Evolutionary conservation across 2,888 invertebrate species (phyloP).

Genomic region (Cataglyphis livida): DNA sequence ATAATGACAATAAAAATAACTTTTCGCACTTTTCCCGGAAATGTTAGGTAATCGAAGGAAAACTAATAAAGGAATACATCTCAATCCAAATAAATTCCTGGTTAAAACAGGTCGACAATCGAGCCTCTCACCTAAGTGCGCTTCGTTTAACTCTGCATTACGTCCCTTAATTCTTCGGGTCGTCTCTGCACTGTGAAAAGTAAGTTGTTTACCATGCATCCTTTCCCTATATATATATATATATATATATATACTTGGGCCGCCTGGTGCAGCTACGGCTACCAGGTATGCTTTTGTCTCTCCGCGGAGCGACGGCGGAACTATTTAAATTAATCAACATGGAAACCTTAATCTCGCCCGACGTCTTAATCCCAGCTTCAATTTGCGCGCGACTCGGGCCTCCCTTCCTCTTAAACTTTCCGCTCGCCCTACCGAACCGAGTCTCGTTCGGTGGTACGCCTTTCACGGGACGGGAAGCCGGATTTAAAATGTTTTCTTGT

Average conservation of each 20-base stretch:
- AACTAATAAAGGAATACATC: slow-evolving; percentile 2
- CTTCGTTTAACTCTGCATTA: slow-evolving; percentile 67
- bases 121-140: slow-evolving; percentile 39
- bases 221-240: slow-evolving; percentile 39
- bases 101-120: slow-evolving; percentile 27
- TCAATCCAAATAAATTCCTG: slow-evolving; percentile 26
- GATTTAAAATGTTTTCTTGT: slow-evolving; percentile 44
- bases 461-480: slow-evolving; percentile 53
- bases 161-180: slow-evolving; percentile 59
- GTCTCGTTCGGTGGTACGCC: slow-evolving; percentile 34
- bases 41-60: not conserved
- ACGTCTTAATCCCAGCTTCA: slow-evolving; percentile 77
- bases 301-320: slow-evolving; percentile 62
- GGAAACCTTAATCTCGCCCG: slow-evolving; percentile 75
- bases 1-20: slow-evolving; percentile 15
- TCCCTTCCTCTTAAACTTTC: slow-evolving; percentile 60
- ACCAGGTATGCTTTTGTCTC: slow-evolving; percentile 65
- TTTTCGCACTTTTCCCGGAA: not conserved
- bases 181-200: slow-evolving; percentile 52
- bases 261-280: slow-evolving; percentile 32
- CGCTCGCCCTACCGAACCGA: slow-evolving; percentile 59
- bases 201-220: slow-evolving; percentile 69
- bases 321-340: slow-evolving; percentile 79
- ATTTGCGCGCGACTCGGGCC: slow-evolving; percentile 70
- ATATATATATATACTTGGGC: slow-evolving; percentile 30